Evolutionary conservation across 2,888 invertebrate species (phyloP), one percentile per base, ranked within the genome.

Genomic region (Cristatella mucedo): DNA sequence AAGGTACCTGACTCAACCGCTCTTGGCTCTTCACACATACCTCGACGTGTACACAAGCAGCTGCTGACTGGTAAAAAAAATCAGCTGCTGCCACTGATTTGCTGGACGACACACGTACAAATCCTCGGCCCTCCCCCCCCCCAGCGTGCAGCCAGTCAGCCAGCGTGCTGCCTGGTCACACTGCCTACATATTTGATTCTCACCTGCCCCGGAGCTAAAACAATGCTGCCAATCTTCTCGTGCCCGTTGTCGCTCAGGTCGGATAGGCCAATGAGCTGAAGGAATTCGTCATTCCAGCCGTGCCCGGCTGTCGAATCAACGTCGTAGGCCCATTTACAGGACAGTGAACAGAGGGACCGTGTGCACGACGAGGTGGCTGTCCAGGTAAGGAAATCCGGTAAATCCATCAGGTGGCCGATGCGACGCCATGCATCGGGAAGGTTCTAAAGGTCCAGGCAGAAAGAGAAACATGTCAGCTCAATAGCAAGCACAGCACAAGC

Each of bases 311-410:
- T 66, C 1, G 69, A 73, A 44, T 73, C 71, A 42, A 68, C 68
- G 46, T 73, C 70, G 48, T 78, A 89, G 49, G 82, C 82, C 89
- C 91, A 91, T 68, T 93, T 93, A 61, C 91, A 91, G 3, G 83
- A 82, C 41, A 86, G 71, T 4, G 87, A 86, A 64, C 91, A 93
- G 11, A 86, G 66, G 0, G 91, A 93, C 56, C 89, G 78, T 46
- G 41, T 61, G 61, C 48, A 22, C 16, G 29, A 18, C 11, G n/a
- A 21, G 21, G 5, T 87, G 1, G 86, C 82, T 67, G 77, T 82
- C 83, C 84, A 91, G 0, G 89, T 87, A 3, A 93, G 68, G 61
- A 79, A 93, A 66, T 93, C 93, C 0, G 89, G 85, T 33, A 93
- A 70, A 64, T 93, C 91, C 64, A 93, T 85, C 52, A 84, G 80